These are phyloP conservation scores for Microtus obscurus DNA, from an alignment of 2,797 vertebrate genomes.

Conservation along the genomic window DNA sequence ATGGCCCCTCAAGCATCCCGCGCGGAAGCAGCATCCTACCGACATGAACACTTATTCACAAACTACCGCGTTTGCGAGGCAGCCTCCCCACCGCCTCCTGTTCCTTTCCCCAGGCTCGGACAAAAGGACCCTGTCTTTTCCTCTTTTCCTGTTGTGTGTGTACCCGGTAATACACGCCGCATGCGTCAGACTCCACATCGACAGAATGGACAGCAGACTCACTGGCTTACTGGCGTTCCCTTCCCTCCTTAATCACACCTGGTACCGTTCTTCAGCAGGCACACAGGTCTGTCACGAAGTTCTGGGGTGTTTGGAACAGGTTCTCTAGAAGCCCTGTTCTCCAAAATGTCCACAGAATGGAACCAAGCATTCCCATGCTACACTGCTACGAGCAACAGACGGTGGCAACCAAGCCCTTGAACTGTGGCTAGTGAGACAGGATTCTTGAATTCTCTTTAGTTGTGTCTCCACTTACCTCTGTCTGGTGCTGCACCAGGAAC, in stretches of 20 bases:
- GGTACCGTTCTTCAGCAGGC: not conserved
- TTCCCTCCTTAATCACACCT: not conserved
- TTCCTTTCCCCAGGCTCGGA: not conserved
- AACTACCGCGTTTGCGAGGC: slow-evolving; percentile 25
- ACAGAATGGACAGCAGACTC: not conserved
- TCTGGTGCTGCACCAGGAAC: not conserved
- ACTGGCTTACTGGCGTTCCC: not conserved
- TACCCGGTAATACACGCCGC: not conserved
- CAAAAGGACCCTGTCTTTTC: slow-evolving; percentile 13
- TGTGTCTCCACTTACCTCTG: not conserved
- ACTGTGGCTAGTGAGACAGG: not conserved
- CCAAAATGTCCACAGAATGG: not conserved
- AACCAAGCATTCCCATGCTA: not conserved
- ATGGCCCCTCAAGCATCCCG: slow-evolving; percentile 71
- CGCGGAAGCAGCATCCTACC: not conserved
- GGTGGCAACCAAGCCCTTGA: not conserved
- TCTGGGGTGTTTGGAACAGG: not conserved
- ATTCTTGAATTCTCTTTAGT: not conserved
- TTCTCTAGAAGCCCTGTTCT: not conserved
- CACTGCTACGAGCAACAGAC: not conserved
- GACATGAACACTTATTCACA: slow-evolving; percentile 49
- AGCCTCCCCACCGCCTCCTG: not conserved
- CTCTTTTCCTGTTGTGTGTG: not conserved
- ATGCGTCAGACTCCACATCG: not conserved
- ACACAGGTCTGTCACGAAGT: not conserved